Percentiles rank a stretch among this genome's conserved stretches.
Conservation (phyloP, 2,888 invertebrate genomes). For the Apodemia duryi region DNA sequence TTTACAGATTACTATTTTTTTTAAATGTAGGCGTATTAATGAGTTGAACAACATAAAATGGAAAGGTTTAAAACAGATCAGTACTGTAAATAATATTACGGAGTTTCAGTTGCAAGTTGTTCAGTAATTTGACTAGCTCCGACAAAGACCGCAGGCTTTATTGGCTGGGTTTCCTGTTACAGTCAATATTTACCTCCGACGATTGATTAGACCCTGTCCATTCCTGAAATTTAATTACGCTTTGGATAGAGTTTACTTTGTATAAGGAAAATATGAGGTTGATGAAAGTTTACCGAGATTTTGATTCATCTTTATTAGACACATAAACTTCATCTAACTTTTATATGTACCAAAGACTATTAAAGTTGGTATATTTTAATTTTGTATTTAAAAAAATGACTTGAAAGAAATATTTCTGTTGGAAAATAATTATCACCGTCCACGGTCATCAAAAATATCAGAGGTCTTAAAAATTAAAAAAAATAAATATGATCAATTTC, state of each 20-base stretch:
- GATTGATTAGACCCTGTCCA: slow-evolving; percentile 29
- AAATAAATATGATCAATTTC: no score
- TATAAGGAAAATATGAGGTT: slow-evolving; percentile 9
- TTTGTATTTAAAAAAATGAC: no score
- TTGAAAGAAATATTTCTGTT: no score
- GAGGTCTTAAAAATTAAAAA: no score
- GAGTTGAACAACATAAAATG: no score
- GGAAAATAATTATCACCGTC: no score
- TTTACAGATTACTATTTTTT: no score
- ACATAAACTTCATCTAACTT: no score
- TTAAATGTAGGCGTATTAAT: no score
- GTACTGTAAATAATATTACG: not conserved
- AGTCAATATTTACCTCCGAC: slow-evolving; percentile 31
- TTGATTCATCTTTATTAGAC: not conserved
- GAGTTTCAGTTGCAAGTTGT: not conserved
- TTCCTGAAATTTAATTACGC: slow-evolving; percentile 30
- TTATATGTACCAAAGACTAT: no score
- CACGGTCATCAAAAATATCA: no score
- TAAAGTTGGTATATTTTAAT: no score
- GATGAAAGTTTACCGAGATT: not conserved
- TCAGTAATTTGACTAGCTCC: slow-evolving; percentile 5
- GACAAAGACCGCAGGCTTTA: slow-evolving; percentile 22
- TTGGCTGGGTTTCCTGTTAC: slow-evolving; percentile 30
- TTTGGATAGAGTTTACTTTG: not conserved
- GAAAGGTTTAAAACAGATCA: not conserved